Conservation (phyloP, 2,888 invertebrate species). For the Anodontia alba region DNA sequence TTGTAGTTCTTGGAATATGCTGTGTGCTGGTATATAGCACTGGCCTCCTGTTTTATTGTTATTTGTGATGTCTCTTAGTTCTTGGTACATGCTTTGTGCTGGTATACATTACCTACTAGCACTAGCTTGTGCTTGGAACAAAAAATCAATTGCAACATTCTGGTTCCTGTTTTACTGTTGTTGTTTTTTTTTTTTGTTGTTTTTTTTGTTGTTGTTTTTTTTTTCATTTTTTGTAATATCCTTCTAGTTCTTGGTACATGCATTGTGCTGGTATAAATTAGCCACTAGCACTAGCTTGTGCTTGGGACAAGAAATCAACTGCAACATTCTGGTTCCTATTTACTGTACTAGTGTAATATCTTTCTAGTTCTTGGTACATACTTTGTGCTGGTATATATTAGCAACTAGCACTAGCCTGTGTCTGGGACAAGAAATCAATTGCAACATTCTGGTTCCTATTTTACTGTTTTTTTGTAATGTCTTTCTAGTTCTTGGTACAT, state of each 20-base stretch:
- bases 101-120: background rate
- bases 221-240: no score
- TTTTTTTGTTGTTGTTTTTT: no score
- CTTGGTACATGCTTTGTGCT: background rate
- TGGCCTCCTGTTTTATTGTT: background rate
- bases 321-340: background rate
- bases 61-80: background rate
- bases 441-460: background rate
- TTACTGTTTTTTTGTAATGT: no score
- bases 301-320: constrained; percentile 9
- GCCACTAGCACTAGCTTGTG: constrained; percentile 22
- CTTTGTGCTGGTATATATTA: background rate
- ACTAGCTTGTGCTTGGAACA: background rate
- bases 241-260: background rate
- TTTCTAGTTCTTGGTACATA: background rate
- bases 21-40: constrained; percentile 27
- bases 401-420: background rate
- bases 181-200: no score
- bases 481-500: constrained; percentile 18
- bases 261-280: constrained; percentile 22
- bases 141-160: background rate
- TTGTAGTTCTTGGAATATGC: background rate
- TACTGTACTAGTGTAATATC: background rate
- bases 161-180: no score
- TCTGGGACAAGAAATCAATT: background rate